A percentile compares a stretch with the other conserved stretches of the same genome.
These are phyloP conservation scores for Tuta absoluta DNA, from an alignment of 2,888 invertebrate species.

Conservation along the genomic window DNA sequence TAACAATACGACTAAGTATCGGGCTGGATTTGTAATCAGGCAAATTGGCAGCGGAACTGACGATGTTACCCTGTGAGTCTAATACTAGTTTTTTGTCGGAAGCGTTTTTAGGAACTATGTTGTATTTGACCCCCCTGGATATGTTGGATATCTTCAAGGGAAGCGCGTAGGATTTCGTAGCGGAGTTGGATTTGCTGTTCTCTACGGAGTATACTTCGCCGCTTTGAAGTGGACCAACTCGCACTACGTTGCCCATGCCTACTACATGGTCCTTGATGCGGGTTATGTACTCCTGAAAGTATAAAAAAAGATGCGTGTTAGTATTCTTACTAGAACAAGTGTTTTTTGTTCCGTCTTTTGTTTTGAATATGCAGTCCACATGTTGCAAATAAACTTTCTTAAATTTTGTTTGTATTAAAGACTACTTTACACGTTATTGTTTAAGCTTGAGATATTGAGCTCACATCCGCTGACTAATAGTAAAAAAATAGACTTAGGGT, in stretches of 20 bases:
- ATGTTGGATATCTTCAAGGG: slow-evolving; percentile 75
- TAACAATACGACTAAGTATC: slow-evolving; percentile 70
- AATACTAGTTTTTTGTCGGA: slow-evolving; percentile 76
- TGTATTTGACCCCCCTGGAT: slow-evolving; percentile 73
- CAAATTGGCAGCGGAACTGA: slow-evolving; percentile 74
- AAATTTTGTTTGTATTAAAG: too few relatives aligned
- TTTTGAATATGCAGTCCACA: too few relatives aligned
- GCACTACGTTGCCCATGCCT: slow-evolving; percentile 86
- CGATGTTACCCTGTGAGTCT: slow-evolving; percentile 73
- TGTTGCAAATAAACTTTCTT: too few relatives aligned
- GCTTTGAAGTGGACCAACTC: slow-evolving; percentile 80
- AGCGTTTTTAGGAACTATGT: slow-evolving; percentile 74
- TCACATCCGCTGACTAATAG: too few relatives aligned
- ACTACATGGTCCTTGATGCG: slow-evolving; percentile 86
- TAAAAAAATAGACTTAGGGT: too few relatives aligned
- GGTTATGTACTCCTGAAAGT: slow-evolving; percentile 72
- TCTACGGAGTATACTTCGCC: slow-evolving; percentile 72
- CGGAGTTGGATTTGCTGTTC: slow-evolving; percentile 65
- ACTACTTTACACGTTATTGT: too few relatives aligned
- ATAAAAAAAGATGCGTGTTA: not conserved
- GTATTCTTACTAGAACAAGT: too few relatives aligned
- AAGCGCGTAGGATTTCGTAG: slow-evolving; percentile 72
- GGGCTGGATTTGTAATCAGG: slow-evolving; percentile 75
- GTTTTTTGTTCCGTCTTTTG: too few relatives aligned
- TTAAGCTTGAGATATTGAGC: too few relatives aligned